phyloP scores from a whole-genome alignment of 2,797 vertebrate species.

The Xiphorhynchus erythropygius region DNA sequence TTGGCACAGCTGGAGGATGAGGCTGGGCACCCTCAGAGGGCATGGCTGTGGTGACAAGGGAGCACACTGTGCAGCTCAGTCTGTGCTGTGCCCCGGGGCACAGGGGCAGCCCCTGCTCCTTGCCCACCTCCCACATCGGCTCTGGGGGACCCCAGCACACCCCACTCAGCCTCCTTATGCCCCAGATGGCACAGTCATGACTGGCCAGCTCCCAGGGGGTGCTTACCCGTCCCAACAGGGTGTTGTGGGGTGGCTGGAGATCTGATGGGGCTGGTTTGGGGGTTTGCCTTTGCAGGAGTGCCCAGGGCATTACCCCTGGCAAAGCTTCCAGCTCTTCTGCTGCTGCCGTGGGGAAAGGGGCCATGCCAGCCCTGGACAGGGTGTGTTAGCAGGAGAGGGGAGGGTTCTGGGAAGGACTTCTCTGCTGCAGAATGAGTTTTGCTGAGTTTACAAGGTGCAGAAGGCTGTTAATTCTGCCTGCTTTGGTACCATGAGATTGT shows the following conservation, averaged over 20 bases:
- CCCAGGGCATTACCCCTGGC: background rate
- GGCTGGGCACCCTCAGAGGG: too few relatives aligned
- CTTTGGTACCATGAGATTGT: slow-evolving; percentile 10
- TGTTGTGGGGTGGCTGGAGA: background rate
- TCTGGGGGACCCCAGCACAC: too few relatives aligned
- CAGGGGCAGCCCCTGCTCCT: too few relatives aligned
- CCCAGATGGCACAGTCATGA: too few relatives aligned
- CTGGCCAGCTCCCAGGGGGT: background rate
- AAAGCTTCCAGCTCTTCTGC: background rate
- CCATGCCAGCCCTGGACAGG: background rate
- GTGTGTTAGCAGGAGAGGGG: background rate
- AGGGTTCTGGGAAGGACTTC: slow-evolving; percentile 31
- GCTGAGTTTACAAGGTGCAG: slow-evolving; percentile 55
- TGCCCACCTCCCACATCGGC: too few relatives aligned
- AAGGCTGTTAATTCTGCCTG: slow-evolving; percentile 22
- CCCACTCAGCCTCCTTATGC: too few relatives aligned
- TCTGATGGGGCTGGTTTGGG: background rate
- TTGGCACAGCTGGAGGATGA: background rate
- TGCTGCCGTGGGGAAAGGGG: background rate
- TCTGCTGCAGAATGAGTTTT: slow-evolving; percentile 57
- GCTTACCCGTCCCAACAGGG: background rate
- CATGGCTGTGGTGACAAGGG: too few relatives aligned
- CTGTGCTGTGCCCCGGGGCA: too few relatives aligned
- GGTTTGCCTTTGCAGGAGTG: background rate
- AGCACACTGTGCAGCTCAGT: too few relatives aligned